phyloP scores from a whole-genome alignment of 2,113 vertebrate species.

The Channa argus region DNA sequence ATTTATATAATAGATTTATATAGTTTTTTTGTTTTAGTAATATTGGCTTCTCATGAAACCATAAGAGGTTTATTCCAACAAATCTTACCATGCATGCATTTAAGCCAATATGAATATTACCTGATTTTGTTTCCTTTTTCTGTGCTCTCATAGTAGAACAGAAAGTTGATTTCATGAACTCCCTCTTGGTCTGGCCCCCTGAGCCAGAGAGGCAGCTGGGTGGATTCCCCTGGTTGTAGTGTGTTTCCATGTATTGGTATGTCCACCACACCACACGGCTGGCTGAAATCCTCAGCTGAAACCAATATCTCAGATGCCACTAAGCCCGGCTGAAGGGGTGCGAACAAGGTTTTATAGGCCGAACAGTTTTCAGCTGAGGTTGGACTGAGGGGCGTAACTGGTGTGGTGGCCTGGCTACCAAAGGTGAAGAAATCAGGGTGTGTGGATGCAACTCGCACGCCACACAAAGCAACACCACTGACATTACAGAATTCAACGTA shows the following conservation, averaged over 20 bases:
- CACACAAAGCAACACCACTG: conserved; percentile 88
- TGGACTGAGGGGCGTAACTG: conserved; percentile 88
- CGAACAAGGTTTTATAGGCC: conserved; percentile 92
- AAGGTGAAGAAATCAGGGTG: conserved; percentile 97
- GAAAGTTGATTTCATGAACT: conserved; percentile 98
- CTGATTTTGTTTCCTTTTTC: conserved; percentile 89
- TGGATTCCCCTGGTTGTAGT: conserved; percentile 91
- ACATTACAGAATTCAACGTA: conserved; percentile 98
- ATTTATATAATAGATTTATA: too few species aligned
- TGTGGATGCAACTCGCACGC: conserved; percentile 92
- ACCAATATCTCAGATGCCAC: conserved; percentile 82
- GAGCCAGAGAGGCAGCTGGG: conserved; percentile 96
- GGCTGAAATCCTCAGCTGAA: conserved; percentile 87
- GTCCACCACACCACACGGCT: conserved; percentile 83
- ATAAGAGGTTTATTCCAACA: too few species aligned
- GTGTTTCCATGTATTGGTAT: conserved; percentile 88
- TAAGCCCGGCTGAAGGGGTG: conserved; percentile 64
- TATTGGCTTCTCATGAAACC: too few species aligned
- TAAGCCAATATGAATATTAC: conserved; percentile 71
- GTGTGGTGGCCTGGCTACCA: conserved; percentile 85
- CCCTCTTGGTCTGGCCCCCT: conserved; percentile 96
- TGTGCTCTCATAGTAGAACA: conserved; percentile 96
- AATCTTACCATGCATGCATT: too few species aligned
- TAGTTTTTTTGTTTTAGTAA: too few species aligned
- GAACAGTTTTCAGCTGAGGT: conserved; percentile 92